phyloP scores from a whole-genome alignment of 2,888 invertebrate species.

The Crossocerus cetratus region DNA sequence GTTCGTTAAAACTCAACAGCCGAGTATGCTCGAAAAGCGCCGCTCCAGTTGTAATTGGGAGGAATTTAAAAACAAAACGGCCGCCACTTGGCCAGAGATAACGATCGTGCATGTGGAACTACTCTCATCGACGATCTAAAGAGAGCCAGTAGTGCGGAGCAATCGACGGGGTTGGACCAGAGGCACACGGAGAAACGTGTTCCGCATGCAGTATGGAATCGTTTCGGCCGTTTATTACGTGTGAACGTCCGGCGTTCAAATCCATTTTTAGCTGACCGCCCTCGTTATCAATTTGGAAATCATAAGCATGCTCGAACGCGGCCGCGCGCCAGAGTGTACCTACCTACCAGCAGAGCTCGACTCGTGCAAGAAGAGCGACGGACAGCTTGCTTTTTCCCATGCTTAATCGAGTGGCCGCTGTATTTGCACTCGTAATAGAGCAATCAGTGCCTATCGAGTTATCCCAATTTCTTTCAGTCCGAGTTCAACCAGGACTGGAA shows the following conservation, averaged over 20 bases:
- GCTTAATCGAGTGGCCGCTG: slow-evolving; percentile 3
- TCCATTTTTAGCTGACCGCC: slow-evolving; percentile 18
- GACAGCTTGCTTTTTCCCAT: no score
- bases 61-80: slow-evolving; percentile 51
- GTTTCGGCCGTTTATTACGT: slow-evolving; percentile 36
- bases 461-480: no score
- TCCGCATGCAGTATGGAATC: slow-evolving; percentile 16
- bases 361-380: no score
- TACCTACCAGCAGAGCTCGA: no score
- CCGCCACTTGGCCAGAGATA: slow-evolving; percentile 49
- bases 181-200: neutral
- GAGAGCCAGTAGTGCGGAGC: neutral
- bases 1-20: slow-evolving; percentile 58
- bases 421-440: no score
- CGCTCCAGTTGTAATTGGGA: slow-evolving; percentile 51
- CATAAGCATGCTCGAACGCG: slow-evolving; percentile 10
- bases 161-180: neutral
- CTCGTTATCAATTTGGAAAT: slow-evolving; percentile 38
- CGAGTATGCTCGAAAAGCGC: slow-evolving; percentile 48
- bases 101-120: slow-evolving; percentile 38
- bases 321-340: neutral
- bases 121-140: slow-evolving; percentile 11
- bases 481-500: no score
- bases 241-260: slow-evolving; percentile 32
- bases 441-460: no score